phyloP scores from a whole-genome alignment of 2,888 invertebrate genomes.

The Chymomyza procnemis region DNA sequence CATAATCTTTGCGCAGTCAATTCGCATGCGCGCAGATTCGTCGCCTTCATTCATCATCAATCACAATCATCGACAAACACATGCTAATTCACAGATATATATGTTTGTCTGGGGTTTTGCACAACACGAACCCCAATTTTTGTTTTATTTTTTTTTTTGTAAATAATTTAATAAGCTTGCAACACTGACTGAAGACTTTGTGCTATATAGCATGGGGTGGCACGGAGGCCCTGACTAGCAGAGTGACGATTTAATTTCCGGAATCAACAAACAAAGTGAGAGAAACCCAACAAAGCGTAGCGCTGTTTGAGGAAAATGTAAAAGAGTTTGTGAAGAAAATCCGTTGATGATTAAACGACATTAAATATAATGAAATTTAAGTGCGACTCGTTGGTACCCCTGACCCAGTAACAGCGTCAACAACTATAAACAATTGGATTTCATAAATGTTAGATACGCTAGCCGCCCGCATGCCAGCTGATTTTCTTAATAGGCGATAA shows the following conservation, averaged over 20 bases:
- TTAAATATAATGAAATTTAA: slow-evolving; percentile 67
- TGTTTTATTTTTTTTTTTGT: too few species aligned
- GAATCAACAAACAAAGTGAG: background rate
- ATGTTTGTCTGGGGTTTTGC: background rate
- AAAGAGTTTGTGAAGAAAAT: slow-evolving; percentile 15
- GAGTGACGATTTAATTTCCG: background rate
- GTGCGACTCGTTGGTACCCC: slow-evolving; percentile 53
- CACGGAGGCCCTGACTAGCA: background rate
- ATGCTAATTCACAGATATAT: background rate
- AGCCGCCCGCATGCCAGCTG: slow-evolving; percentile 51
- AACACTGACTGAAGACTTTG: background rate
- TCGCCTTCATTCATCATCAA: slow-evolving; percentile 20
- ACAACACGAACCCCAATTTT: background rate
- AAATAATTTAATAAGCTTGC: background rate
- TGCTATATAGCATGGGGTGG: background rate
- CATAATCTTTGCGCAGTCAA: slow-evolving; percentile 46
- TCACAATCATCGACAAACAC: slow-evolving; percentile 16
- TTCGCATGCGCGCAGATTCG: slow-evolving; percentile 20
- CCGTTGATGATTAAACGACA: slow-evolving; percentile 63
- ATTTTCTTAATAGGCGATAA: slow-evolving; percentile 66
- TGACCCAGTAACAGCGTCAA: slow-evolving; percentile 58
- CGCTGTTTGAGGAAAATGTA: background rate
- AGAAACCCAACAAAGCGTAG: background rate
- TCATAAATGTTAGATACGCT: slow-evolving; percentile 46
- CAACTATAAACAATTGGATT: slow-evolving; percentile 22